A percentile compares a stretch with the other conserved stretches of the same genome.
Conservation (phyloP, 2,888 invertebrate species). For the Elaeidobius kamerunicus region DNA sequence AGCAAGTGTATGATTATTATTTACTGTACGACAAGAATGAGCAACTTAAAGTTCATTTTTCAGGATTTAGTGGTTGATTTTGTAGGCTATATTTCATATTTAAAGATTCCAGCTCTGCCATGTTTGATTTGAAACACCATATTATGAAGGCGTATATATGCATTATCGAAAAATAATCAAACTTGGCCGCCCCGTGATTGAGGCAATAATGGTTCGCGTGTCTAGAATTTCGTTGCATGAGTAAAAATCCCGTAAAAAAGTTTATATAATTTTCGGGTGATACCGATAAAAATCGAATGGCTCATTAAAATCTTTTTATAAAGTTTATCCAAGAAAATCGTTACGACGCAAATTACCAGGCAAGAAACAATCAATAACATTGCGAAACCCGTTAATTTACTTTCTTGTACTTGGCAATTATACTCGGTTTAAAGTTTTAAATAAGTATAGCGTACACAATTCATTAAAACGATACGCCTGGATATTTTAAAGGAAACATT, state of each 20-base stretch:
- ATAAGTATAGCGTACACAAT: background rate
- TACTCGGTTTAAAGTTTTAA: background rate
- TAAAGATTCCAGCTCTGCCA: background rate
- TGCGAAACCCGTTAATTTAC: background rate
- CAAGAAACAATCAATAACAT: slow-evolving; percentile 2
- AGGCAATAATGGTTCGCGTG: slow-evolving; percentile 21
- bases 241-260: slow-evolving; percentile 24
- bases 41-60: too few relatives aligned
- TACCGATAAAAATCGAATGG: slow-evolving; percentile 28
- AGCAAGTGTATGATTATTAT: slow-evolving; percentile 7
- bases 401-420: background rate
- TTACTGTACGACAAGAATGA: too few relatives aligned
- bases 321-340: slow-evolving; percentile 21
- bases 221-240: slow-evolving; percentile 21
- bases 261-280: slow-evolving; percentile 28
- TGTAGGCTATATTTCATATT: background rate
- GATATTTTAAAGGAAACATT: background rate
- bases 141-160: background rate
- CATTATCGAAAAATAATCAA: slow-evolving; percentile 23
- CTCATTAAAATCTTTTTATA: slow-evolving; percentile 20
- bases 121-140: background rate
- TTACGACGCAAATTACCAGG: slow-evolving; percentile 4
- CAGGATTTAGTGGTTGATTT: too few relatives aligned
- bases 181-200: slow-evolving; percentile 16
- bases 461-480: background rate